A percentile compares a stretch with the other conserved stretches of the same genome.
Conservation (phyloP, 1,140 invertebrate species). For the Drosophila nikananu region DNA sequence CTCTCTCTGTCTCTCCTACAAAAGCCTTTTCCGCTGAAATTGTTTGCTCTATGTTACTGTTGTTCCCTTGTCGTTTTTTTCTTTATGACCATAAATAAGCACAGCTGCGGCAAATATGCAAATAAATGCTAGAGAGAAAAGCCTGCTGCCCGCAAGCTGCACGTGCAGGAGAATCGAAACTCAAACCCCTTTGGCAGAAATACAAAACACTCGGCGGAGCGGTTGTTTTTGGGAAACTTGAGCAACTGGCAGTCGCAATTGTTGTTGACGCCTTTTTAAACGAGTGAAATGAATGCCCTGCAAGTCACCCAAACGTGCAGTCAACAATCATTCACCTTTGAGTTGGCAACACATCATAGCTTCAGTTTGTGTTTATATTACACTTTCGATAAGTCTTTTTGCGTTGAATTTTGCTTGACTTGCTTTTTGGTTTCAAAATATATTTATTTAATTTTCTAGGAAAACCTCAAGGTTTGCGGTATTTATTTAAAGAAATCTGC, state of each 20-base stretch:
- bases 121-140: conserved; percentile 57
- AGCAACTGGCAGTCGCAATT: conserved; percentile 41
- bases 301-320: conserved; percentile 20
- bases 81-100: conserved; percentile 69
- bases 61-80: conserved; percentile 50
- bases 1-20: conserved; percentile 6
- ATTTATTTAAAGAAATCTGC: background rate
- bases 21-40: conserved; percentile 34
- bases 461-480: background rate
- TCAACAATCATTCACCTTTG: conserved; percentile 18
- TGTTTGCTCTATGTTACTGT: conserved; percentile 19
- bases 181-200: conserved; percentile 10
- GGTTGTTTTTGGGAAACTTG: conserved; percentile 33
- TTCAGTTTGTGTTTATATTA: background rate
- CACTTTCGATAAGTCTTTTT: background rate
- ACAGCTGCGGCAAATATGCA: conserved; percentile 78
- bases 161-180: conserved; percentile 61
- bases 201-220: background rate
- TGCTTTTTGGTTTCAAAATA: background rate
- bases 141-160: conserved; percentile 32
- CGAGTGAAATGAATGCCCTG: conserved; percentile 17
- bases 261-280: conserved; percentile 24
- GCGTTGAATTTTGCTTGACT: background rate
- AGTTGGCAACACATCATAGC: background rate
- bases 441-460: background rate